Percentiles rank a stretch among this genome's conserved stretches.
Evolutionary conservation across 2,888 invertebrate species (phyloP).

Genomic region (Hydroisotoma schaefferi): DNA sequence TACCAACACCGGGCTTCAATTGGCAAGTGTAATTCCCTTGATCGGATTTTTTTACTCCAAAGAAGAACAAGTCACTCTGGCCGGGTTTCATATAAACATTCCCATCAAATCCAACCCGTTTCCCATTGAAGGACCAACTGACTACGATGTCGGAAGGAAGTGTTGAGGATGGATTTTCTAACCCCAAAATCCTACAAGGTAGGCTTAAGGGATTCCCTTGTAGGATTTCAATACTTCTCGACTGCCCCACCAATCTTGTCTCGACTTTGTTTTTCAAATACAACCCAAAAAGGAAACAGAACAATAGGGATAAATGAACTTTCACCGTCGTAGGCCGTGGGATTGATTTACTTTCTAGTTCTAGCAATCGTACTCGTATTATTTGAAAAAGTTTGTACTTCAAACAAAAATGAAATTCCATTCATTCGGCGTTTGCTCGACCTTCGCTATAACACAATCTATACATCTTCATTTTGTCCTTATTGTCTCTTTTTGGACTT

Average conservation of each 20-base stretch:
- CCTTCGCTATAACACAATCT: neutral
- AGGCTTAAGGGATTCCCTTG: slow-evolving; percentile 42
- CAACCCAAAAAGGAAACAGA: neutral
- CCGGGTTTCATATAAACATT: slow-evolving; percentile 44
- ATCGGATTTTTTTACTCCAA: slow-evolving; percentile 38
- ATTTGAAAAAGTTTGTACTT: too few relatives aligned
- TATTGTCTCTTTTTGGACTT: neutral
- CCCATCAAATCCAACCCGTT: slow-evolving; percentile 34
- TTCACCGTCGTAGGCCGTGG: too few relatives aligned
- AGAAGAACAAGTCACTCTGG: slow-evolving; percentile 39
- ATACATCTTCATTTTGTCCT: slow-evolving; percentile 15
- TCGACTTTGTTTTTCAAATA: slow-evolving; percentile 27
- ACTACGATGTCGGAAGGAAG: slow-evolving; percentile 25
- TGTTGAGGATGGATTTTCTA: slow-evolving; percentile 21
- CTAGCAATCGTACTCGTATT: too few relatives aligned
- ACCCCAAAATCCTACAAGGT: slow-evolving; percentile 41
- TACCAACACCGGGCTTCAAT: slow-evolving; percentile 20
- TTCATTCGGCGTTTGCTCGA: too few relatives aligned
- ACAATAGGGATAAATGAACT: too few relatives aligned
- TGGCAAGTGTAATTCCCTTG: slow-evolving; percentile 47
- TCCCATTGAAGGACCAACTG: slow-evolving; percentile 41
- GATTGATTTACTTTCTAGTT: too few relatives aligned
- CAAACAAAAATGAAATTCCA: too few relatives aligned
- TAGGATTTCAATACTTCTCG: slow-evolving; percentile 33
- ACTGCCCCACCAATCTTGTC: slow-evolving; percentile 46